These are phyloP conservation scores for Meles meles DNA, from an alignment of 2,113 vertebrate species.

Conservation along the genomic window DNA sequence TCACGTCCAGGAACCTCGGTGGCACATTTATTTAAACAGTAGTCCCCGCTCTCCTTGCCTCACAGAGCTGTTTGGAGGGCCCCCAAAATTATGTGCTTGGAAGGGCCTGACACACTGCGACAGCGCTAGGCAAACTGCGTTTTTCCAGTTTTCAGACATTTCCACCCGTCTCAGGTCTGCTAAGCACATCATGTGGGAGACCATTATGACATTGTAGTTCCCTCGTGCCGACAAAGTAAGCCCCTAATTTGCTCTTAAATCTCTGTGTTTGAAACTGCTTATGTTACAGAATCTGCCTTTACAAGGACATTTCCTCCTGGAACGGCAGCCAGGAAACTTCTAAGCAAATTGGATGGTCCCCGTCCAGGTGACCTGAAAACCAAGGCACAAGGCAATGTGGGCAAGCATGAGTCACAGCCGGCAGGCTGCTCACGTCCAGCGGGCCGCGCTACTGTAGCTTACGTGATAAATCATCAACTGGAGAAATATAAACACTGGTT, in stretches of 20 bases:
- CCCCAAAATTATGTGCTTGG: not conserved
- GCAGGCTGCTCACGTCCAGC: not conserved
- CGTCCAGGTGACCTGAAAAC: constrained; percentile 47
- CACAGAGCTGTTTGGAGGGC: not conserved
- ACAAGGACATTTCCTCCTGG: constrained; percentile 60
- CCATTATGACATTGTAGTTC: constrained; percentile 1
- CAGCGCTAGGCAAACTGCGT: not conserved
- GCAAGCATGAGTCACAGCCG: not conserved
- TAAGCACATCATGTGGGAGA: constrained; percentile 4
- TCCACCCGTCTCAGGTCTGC: not conserved
- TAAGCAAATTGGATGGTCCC: not conserved
- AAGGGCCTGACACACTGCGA: not conserved
- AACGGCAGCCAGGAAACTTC: constrained; percentile 64
- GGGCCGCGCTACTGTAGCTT: constrained; percentile 49
- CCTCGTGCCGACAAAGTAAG: constrained; percentile 30
- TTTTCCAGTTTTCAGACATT: not conserved
- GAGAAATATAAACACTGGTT: constrained; percentile 64
- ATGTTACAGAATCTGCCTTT: constrained; percentile 45
- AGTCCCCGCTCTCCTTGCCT: not conserved
- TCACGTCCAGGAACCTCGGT: not conserved
- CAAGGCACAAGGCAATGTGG: not conserved
- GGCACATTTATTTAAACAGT: not conserved
- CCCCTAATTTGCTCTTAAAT: constrained; percentile 52
- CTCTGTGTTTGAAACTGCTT: constrained; percentile 38
- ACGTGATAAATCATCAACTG: constrained; percentile 65